Evolutionary conservation across 2,888 invertebrate genomes (phyloP).

Genomic region (Platynereis dumerilii): DNA sequence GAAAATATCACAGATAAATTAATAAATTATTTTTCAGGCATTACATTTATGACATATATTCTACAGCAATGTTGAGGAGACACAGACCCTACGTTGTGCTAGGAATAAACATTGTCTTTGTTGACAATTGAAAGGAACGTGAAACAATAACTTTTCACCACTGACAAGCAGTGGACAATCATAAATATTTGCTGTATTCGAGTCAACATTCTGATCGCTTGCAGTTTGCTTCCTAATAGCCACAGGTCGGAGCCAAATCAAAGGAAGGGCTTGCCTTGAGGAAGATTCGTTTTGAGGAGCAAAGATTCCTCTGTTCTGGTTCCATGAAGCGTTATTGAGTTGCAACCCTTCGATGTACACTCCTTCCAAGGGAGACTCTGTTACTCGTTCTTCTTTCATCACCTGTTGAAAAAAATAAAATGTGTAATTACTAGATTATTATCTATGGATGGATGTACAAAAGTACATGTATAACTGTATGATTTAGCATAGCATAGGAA

Average conservation of each 20-base stretch:
- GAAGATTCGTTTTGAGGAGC: too few species aligned
- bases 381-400: slow-evolving; percentile 31
- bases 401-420: slow-evolving; percentile 1
- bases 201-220: background rate
- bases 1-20: too few species aligned
- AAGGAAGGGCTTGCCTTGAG: background rate
- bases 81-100: too few species aligned
- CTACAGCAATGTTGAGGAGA: too few species aligned
- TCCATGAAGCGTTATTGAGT: slow-evolving; percentile 57
- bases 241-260: slow-evolving; percentile 51
- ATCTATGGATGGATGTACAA: too few species aligned
- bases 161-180: background rate
- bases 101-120: too few species aligned
- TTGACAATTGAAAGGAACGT: too few species aligned
- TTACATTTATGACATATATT: too few species aligned
- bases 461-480: too few species aligned
- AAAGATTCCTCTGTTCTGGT: slow-evolving; percentile 27
- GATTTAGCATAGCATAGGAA: too few species aligned
- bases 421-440: too few species aligned
- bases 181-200: slow-evolving; percentile 5
- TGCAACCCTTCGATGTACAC: slow-evolving; percentile 48
- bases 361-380: slow-evolving; percentile 46
- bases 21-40: too few species aligned
- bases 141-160: background rate
- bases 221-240: slow-evolving; percentile 18